A percentile compares a stretch with the other conserved stretches of the same genome.
Conservation (phyloP, 2,888 invertebrate genomes). For the Diarsia dahlii region DNA sequence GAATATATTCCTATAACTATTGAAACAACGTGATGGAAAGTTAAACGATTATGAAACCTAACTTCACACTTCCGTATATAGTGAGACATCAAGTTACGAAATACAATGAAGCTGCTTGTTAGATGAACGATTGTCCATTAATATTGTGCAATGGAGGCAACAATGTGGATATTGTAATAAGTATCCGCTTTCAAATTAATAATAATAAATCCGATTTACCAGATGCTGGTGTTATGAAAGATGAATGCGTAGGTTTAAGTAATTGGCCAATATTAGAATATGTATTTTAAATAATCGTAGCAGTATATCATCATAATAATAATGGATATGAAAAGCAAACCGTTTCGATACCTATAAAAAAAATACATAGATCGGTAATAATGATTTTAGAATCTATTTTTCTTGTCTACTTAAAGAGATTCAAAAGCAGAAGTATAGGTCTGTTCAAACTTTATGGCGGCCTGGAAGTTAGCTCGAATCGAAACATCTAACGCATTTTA, state of each 20-base stretch:
- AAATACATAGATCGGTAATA: background rate
- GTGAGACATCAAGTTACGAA: conserved; percentile 30
- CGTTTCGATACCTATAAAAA: background rate
- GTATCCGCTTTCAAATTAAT: conserved; percentile 67
- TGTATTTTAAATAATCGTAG: conserved; percentile 10
- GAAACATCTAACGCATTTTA: too few relatives aligned
- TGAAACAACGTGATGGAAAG: conserved; percentile 32
- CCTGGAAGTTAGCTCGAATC: too few relatives aligned
- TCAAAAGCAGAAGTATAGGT: too few relatives aligned
- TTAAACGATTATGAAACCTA: conserved; percentile 37
- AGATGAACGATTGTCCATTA: conserved; percentile 74
- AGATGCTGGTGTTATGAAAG: conserved; percentile 40
- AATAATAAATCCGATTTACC: conserved; percentile 77
- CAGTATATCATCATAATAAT: background rate
- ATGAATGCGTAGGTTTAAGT: conserved; percentile 26
- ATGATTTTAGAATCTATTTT: too few relatives aligned
- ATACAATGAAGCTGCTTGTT: conserved; percentile 71
- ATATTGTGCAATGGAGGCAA: conserved; percentile 76
- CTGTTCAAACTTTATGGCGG: too few relatives aligned
- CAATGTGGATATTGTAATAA: conserved; percentile 78
- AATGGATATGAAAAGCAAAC: background rate
- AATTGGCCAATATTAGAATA: conserved; percentile 24
- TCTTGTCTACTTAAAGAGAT: too few relatives aligned
- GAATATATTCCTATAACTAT: background rate
- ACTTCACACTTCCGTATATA: conserved; percentile 13